phyloP scores from a whole-genome alignment of 2,797 vertebrate genomes.

The Agapornis canus region DNA sequence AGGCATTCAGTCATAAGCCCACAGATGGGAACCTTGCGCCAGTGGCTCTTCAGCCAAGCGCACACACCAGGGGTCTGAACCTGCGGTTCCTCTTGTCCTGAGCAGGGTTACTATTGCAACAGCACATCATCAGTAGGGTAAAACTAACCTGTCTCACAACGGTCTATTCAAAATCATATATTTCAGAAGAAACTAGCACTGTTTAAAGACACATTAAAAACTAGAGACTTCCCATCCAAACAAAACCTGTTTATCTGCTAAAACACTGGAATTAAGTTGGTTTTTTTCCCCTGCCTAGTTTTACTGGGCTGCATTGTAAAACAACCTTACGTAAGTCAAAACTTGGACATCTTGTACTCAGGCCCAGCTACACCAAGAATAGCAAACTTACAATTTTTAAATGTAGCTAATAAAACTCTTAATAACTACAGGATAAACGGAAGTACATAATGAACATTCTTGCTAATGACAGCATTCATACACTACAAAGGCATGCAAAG shows the following conservation, averaged over 20 bases:
- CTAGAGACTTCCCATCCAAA: background rate
- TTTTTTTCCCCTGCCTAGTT: background rate
- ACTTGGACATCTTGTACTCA: background rate
- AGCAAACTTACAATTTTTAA: background rate
- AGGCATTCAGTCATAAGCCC: no score
- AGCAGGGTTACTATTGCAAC: no score
- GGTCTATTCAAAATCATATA: background rate
- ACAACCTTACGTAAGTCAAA: background rate
- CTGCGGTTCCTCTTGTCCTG: no score
- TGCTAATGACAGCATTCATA: background rate
- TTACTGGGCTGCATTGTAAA: background rate
- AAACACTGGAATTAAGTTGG: background rate
- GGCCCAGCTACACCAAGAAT: background rate
- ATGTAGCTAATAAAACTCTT: background rate
- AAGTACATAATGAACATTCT: background rate
- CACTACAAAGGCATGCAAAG: background rate
- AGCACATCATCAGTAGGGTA: no score
- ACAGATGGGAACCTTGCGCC: no score
- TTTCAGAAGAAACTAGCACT: background rate
- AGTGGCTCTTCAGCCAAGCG: no score
- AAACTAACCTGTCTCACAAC: no score
- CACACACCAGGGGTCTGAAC: no score
- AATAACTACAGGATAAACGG: background rate
- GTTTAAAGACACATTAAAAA: background rate
- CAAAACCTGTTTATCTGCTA: background rate